phyloP scores from a whole-genome alignment of 1,140 invertebrate species.

The Glossosoma conforme region DNA sequence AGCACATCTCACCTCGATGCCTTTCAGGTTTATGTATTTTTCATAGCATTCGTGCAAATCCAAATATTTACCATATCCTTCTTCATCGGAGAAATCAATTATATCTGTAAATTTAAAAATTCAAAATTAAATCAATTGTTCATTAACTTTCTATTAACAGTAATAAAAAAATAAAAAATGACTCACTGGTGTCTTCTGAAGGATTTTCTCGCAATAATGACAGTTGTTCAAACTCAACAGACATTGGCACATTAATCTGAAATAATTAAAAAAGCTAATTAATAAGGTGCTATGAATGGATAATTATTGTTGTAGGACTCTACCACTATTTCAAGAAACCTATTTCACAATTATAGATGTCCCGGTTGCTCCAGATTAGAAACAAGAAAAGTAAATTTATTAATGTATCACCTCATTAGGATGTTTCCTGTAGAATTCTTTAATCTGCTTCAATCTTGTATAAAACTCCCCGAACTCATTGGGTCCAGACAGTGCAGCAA shows the following conservation, averaged over 20 bases:
- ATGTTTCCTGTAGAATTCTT: constrained; percentile 94
- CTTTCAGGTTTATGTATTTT: constrained; percentile 95
- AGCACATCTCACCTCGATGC: constrained; percentile 68
- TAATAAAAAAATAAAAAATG: constrained; percentile 25
- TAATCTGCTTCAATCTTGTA: constrained; percentile 85
- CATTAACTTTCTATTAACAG: no score
- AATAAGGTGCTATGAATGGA: no score
- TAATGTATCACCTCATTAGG: constrained; percentile 76
- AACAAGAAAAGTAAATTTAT: neutral
- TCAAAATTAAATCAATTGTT: no score
- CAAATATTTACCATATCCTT: constrained; percentile 98
- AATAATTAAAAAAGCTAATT: constrained; percentile 32
- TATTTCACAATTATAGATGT: neutral
- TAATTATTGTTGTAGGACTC: no score
- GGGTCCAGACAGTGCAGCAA: constrained; percentile 88
- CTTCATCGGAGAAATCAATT: constrained; percentile 98
- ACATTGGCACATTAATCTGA: constrained; percentile 86
- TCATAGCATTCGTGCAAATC: constrained; percentile 98
- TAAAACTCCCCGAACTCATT: constrained; percentile 99
- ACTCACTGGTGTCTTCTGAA: constrained; percentile 67
- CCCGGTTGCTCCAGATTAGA: no score
- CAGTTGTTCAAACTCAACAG: constrained; percentile 94
- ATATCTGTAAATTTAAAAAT: constrained; percentile 67
- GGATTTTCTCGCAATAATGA: constrained; percentile 84
- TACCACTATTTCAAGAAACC: no score